phyloP scores from a whole-genome alignment of 1,140 invertebrate species.

The Vanessa tameamea region DNA sequence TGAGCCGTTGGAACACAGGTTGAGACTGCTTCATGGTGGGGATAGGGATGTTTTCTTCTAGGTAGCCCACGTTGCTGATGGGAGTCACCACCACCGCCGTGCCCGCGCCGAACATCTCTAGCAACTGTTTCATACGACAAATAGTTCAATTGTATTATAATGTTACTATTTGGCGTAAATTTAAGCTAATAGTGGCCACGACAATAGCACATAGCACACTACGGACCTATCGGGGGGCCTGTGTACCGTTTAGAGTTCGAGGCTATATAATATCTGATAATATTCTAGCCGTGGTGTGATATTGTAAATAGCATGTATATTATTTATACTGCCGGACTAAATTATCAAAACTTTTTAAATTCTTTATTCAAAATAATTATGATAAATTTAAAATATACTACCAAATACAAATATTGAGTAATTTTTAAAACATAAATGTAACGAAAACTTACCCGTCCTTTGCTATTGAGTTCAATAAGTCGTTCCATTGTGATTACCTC shows the following conservation, averaged over 20 bases:
- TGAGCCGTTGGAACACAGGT: slow-evolving; percentile 85
- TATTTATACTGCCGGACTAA: too few relatives aligned
- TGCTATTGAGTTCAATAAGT: slow-evolving; percentile 86
- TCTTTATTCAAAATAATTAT: background rate
- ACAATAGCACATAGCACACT: too few relatives aligned
- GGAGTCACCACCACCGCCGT: slow-evolving; percentile 97
- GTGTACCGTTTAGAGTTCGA: too few relatives aligned
- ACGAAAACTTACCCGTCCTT: slow-evolving; percentile 89
- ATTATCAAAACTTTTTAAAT: too few relatives aligned
- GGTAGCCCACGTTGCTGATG: slow-evolving; percentile 89
- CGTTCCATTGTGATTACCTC: slow-evolving; percentile 92
- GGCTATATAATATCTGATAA: background rate
- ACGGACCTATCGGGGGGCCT: too few relatives aligned
- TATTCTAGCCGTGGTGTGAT: background rate
- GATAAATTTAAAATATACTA: background rate
- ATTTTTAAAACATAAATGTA: background rate
- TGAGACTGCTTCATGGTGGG: slow-evolving; percentile 88
- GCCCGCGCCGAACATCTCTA: slow-evolving; percentile 97
- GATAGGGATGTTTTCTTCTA: slow-evolving; percentile 84
- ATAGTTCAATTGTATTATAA: too few relatives aligned
- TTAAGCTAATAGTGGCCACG: too few relatives aligned
- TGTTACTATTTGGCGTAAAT: too few relatives aligned
- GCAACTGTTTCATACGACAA: slow-evolving; percentile 82
- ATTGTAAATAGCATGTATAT: background rate
- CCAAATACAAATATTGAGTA: background rate